These are phyloP conservation scores for Xestia rhomboidea DNA, from an alignment of 2,888 invertebrate genomes.

Conservation along the genomic window DNA sequence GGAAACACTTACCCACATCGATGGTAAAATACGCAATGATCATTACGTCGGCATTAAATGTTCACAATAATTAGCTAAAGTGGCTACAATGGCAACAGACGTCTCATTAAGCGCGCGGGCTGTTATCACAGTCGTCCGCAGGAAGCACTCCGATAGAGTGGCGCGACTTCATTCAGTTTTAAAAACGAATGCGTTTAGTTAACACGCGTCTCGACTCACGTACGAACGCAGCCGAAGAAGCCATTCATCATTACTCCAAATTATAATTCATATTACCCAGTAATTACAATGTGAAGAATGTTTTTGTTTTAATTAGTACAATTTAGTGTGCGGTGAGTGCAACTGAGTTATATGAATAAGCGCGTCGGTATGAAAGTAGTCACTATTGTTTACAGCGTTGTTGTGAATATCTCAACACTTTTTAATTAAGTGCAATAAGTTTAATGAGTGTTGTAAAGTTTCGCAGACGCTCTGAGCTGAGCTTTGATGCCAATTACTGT, in stretches of 20 bases:
- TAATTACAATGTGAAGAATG: conserved; percentile 63
- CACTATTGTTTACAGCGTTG: conserved; percentile 50
- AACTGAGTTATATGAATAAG: conserved; percentile 47
- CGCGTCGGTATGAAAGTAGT: conserved; percentile 42
- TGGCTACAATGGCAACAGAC: conserved; percentile 68
- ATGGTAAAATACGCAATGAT: conserved; percentile 60
- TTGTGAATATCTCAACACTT: conserved; percentile 59
- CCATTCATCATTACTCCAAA: conserved; percentile 54
- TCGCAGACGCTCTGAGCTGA: conserved; percentile 47
- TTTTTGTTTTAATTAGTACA: conserved; percentile 63
- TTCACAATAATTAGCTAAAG: conserved; percentile 69
- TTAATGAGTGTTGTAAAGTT: conserved; percentile 63
- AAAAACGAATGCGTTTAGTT: conserved; percentile 78
- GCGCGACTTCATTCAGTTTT: conserved; percentile 84
- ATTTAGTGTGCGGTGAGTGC: conserved; percentile 62
- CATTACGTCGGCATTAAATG: conserved; percentile 63
- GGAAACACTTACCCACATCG: conserved; percentile 61
- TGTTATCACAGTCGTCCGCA: conserved; percentile 83
- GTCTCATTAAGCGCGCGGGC: conserved; percentile 73
- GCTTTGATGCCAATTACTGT: conserved; percentile 67
- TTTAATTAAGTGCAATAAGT: conserved; percentile 66
- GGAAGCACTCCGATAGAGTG: conserved; percentile 80
- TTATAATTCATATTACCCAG: conserved; percentile 47
- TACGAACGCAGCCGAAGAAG: conserved; percentile 39
- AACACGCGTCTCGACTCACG: conserved; percentile 74